Base-by-base conservation (phyloP, 2,888 invertebrate genomes). In the Scaptomyza parva region DNA sequence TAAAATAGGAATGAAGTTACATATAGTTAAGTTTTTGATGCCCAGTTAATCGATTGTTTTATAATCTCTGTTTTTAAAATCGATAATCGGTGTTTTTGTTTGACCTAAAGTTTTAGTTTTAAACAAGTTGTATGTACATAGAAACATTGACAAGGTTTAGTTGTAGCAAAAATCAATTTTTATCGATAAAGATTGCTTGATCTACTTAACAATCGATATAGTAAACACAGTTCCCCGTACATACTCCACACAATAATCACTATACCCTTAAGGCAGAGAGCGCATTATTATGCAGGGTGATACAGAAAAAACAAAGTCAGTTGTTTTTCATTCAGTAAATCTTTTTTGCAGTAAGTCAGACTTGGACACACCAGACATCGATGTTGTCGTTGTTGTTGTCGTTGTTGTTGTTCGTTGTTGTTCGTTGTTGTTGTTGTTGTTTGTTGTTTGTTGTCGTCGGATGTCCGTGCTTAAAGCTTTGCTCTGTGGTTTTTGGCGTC, bases 321-420 rank as follows among this genome's bases (percentile, higher is more conserved):
- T 62, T 70, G 48, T 62, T 70, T 79, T 45, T 73, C 81, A 83
- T 73, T 74, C 60, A 79, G 69, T 71, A 72, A 78, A 78, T 73
- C 70, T 37, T 28, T 37, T 28, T 59, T 57, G 35, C 39, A 22
- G 50, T 50, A 61, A 45, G 39, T 39, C 65, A 40, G 47, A 45
- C 45, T 61, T 67, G 64, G 67, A 58, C 68, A 66, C 51, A 35
- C 35, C 35, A 44, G 58, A 39, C 54, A 52, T 35, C 35, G 26
- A 52, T 22, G 44, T 28, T 45, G 41, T 20, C 33, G 24, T 37
- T 24, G 28, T 11, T 0, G 28, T 11, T 26, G 9, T 28, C 12
- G 33, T 11, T n/a, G 33, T 33, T 26, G 26, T 26, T 26, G 28
- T 30, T 30, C 30, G 22, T 5, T 22, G 22, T 22, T 22, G 5